Percentiles rank a stretch among this genome's conserved stretches.
Conservation (phyloP, 2,113 vertebrate genomes). For the Pachypanchax playfairii region DNA sequence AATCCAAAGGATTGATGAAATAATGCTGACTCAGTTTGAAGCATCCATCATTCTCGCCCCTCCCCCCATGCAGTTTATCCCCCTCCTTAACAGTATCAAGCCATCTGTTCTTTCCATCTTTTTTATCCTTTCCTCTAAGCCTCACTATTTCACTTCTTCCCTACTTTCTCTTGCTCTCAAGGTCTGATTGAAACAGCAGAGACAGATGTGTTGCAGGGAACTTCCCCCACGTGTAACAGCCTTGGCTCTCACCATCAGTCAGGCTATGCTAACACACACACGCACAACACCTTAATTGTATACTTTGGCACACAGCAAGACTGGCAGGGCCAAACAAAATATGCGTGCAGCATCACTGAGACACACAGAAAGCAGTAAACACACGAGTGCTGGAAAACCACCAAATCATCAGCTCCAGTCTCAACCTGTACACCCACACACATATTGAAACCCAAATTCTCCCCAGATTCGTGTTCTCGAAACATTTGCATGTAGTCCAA, state of each 20-base stretch:
- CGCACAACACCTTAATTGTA: conserved; percentile 11
- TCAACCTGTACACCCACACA: conserved; percentile 40
- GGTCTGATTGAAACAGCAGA: conserved; percentile 48
- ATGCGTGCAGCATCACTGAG: neutral
- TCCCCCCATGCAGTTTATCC: conserved; percentile 5
- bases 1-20: too few species aligned
- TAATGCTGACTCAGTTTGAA: neutral
- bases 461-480: conserved; percentile 10
- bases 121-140: conserved; percentile 11
- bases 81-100: conserved; percentile 5
- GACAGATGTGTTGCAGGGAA: conserved; percentile 48
- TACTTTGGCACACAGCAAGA: neutral
- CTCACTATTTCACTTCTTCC: conserved; percentile 8
- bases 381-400: conserved; percentile 14
- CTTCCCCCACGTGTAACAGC: conserved; percentile 42
- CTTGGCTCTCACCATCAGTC: conserved; percentile 24
- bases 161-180: conserved; percentile 25
- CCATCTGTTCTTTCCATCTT: conserved; percentile 34
- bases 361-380: conserved; percentile 5
- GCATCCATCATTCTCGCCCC: neutral
- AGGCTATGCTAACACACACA: conserved; percentile 9
- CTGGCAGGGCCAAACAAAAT: conserved; percentile 7
- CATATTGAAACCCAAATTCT: conserved; percentile 23
- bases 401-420: conserved; percentile 31
- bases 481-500: neutral